Conservation (phyloP, 2,888 invertebrate genomes). For the Sipha maydis region DNA sequence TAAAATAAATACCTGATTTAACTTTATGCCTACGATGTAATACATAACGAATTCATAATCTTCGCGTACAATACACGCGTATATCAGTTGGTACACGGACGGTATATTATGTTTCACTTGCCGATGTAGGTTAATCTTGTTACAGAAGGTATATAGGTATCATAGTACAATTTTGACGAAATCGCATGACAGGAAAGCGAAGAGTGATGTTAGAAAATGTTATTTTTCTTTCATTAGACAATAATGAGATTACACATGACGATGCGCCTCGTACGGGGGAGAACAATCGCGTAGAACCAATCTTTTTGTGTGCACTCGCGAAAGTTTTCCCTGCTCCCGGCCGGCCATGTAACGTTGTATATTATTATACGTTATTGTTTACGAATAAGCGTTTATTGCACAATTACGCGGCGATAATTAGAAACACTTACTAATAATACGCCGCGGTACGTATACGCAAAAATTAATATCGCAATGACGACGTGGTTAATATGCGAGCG, state of each 20-base stretch:
- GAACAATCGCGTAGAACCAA: neutral
- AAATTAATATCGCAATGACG: neutral
- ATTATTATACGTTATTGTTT: neutral
- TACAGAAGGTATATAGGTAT: neutral
- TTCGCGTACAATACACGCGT: neutral
- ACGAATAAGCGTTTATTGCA: neutral
- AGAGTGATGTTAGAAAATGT: neutral
- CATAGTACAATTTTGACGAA: neutral
- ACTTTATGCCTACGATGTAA: too few relatives aligned
- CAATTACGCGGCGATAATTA: neutral
- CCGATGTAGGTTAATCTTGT: neutral
- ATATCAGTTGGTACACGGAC: too few relatives aligned
- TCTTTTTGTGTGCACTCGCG: neutral
- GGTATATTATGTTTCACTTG: neutral
- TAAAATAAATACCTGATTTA: too few relatives aligned
- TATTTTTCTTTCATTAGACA: neutral
- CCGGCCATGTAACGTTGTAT: neutral
- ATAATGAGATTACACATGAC: neutral
- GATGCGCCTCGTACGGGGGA: neutral
- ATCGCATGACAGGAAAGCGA: neutral
- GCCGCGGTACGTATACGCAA: neutral
- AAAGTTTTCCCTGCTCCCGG: neutral
- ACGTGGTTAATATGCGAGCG: neutral
- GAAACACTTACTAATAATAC: neutral
- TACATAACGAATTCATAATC: neutral